Evolutionary conservation across 1,140 invertebrate species (phyloP), one percentile per base, ranked within the genome.

Genomic region (Liolophura sinensis): DNA sequence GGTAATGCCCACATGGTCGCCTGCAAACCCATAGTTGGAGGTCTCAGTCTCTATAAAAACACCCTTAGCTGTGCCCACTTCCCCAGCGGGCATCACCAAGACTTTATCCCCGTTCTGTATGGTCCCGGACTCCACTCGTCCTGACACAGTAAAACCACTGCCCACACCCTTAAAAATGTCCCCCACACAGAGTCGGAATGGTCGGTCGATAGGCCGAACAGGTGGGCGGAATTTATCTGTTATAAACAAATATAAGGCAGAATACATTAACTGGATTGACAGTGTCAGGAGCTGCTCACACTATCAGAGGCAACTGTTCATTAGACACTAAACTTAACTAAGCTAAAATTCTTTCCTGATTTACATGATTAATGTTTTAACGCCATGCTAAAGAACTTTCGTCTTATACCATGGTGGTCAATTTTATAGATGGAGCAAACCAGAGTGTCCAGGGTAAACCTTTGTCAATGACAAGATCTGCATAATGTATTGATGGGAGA

Each of bases 121-220:
- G 76, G 91, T 88, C 11, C 97, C 97, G 55, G 94, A 93, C 86
- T 98, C 96, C 61, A 99, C 89, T 55, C 92, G 88, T 9, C 96
- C 97, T 7, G 90, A 90, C 7, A 98, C 89, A 85, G 92, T 95
- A 78, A 95, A 92, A 4, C 85, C 83, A 60, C 85, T 82, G 0
- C 92, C 92, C 15, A 91, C 91, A 11, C 94, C 92, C 87, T 99
- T 99, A 79, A 93, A 97, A 66, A 99, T 91, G 87, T 99, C 97
- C 79, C 92, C 93, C 0, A 99, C 88, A 25, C 93, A 92, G 82
- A 85, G 64, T n/a, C 97, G 88, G 57, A 99, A 90, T 14, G 96
- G 93, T 80, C 95, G 94, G 24, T 91, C 87, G 11, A 97, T 88
- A n/a, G 92, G 90, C 55, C 96, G 88, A 64, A 82, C 79, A 15